Base-by-base conservation (phyloP, 2,888 invertebrate genomes). In the Stegophylla sp. region DNA sequence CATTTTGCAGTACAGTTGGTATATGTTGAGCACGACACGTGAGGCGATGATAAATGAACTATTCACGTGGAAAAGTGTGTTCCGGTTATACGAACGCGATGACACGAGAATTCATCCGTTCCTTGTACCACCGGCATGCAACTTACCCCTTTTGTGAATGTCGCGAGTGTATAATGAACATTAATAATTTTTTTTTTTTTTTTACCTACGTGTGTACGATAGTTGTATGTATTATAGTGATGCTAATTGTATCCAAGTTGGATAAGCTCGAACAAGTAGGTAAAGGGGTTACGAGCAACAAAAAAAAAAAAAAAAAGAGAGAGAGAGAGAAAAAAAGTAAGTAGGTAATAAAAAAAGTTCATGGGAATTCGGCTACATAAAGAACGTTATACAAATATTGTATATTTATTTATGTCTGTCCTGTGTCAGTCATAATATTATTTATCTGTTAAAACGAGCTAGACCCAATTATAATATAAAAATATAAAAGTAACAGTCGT, bases 81-180 rank as follows among this genome's bases (percentile, higher is more conserved):
- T 34, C 12, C 56, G 20, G 56, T 56, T 56, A 23, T 56, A 20
- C 10, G 7, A 7, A 20, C 12, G 20, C 45, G 26, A 67, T 4
- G 67, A 48, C 67, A 67, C 48, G 67, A 48, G 26, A 48, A 67
- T 17, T 45, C 17, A 26, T 67, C 45, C 26, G 67, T 67, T 67
- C 67, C 67, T 67, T 67, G 67, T 67, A 67, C 67, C 67, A 67
- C 67, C 67, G 67, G 67, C 45, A 43, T 20, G 48, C 67, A 26
- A 26, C 26, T 48, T 34, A 26, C 23, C 67, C 59, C 45, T 66
- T 4, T 56, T 53, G 12, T 12, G 2, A 12, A 43, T 41, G 43
- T 13, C 43, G 13, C 5, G 41, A 3, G 5, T 13, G 20, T 23
- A 5, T 43, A 12, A 4, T 43, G 1, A 43, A 64, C 20, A 53